Base-by-base conservation (phyloP, 2,888 invertebrate species). In the Polylopha cassiicola region DNA sequence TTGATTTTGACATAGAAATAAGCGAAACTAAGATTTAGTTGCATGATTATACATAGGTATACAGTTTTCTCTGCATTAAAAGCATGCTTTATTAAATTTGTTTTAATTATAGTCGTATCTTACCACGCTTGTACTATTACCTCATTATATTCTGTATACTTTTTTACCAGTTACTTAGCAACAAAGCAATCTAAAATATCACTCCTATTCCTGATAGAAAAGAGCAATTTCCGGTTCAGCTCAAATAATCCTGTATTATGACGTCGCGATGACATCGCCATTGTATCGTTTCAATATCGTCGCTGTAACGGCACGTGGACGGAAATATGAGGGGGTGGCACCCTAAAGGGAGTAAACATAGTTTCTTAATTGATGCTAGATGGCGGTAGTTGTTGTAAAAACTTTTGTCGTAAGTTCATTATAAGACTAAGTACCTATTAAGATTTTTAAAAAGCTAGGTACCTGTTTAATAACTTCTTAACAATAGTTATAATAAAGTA, bases 151-250 rank as follows among this genome's bases (percentile, higher is more conserved):
- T n/a, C n/a, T n/a, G n/a, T n/a, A n/a, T n/a, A n/a, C n/a, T n/a
- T n/a, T n/a, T n/a, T n/a, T n/a, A n/a, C n/a, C n/a, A n/a, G n/a
- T n/a, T n/a, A n/a, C n/a, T n/a, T n/a, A n/a, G n/a, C n/a, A 27
- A 27, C 17, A 11, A 24, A n/a, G 11, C 13, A 14, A 17, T 6
- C 9, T 9, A 23, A 32, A n/a, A 17, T 28, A 17, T 24, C 32
- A 29, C 29, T 22, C 16, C 28, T 22, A 33, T 30, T 39, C 15
- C 32, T 47, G 43, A 34, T 30, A 31, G 39, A 61, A 73, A 72
- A 68, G 69, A 71, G 65, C 80, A 79, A 82, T 81, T 82, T 81
- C 82, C 82, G 70, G 73, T 55, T 51, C 58, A 51, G 53, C 67
- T 67, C 66, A 69, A 74, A 76, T 77, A 77, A 72, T 76, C 63